A percentile compares a stretch with the other conserved stretches of the same genome.
Evolutionary conservation across 2,888 invertebrate genomes (phyloP).

Genomic region (Nemotelus pantherinus): DNA sequence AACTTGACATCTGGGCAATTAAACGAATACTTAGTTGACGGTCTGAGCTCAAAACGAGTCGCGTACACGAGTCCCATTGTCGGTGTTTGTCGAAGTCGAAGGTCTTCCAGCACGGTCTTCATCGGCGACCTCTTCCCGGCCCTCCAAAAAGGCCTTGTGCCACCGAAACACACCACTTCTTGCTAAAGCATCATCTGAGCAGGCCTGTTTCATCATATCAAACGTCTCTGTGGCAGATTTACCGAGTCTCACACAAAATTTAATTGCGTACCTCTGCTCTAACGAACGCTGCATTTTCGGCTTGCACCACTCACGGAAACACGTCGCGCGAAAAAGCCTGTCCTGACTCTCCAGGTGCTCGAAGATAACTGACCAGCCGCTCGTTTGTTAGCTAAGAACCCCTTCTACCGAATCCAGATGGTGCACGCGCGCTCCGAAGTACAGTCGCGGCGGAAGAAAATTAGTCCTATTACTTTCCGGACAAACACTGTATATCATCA

Average conservation of each 20-base stretch:
- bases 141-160: conserved; percentile 13
- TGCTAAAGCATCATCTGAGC: conserved; percentile 21
- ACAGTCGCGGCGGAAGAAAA: conserved; percentile 26
- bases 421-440: conserved; percentile 5
- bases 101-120: conserved; percentile 7
- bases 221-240: conserved; percentile 23
- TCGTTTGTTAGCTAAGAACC: conserved; percentile 1
- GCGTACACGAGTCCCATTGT: conserved; percentile 7
- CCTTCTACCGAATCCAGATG: neutral
- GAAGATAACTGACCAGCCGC: conserved; percentile 5
- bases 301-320: conserved; percentile 7
- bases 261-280: conserved; percentile 13
- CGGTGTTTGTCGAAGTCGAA: conserved; percentile 12
- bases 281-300: conserved; percentile 20
- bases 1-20: too few relatives aligned
- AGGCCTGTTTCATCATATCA: conserved; percentile 18
- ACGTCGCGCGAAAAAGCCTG: conserved; percentile 5
- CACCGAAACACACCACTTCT: conserved; percentile 13
- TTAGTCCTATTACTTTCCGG: conserved; percentile 11
- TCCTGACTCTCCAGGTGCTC: conserved; percentile 6
- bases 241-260: conserved; percentile 27
- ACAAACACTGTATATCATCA: conserved; percentile 3
- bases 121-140: conserved; percentile 20
- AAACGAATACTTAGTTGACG: too few relatives aligned
- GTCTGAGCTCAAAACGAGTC: neutral